These are phyloP conservation scores for Alethe diademata DNA, from an alignment of 2,113 vertebrate genomes.

Conservation along the genomic window DNA sequence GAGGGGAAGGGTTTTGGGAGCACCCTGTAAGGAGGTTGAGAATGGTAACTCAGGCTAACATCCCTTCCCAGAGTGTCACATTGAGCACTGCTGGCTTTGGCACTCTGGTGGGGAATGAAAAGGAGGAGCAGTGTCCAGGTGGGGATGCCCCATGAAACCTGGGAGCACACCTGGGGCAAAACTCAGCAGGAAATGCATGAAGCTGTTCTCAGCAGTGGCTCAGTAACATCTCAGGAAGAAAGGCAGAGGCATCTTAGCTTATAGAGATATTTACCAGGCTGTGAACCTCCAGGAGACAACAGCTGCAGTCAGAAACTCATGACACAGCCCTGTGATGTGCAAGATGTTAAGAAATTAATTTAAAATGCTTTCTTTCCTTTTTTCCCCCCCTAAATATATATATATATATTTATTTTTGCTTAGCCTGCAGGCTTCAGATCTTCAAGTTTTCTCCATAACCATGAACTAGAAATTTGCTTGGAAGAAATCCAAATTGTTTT, in stretches of 20 bases:
- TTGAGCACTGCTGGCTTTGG: not conserved
- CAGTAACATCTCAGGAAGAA: not conserved
- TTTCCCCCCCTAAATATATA: not conserved
- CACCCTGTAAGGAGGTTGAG: not conserved
- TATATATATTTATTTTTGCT: not conserved
- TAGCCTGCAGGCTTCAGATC: slow-evolving; percentile 3
- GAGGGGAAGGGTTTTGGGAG: not conserved
- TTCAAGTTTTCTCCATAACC: not conserved
- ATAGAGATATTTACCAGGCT: not conserved
- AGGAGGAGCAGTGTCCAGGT: not conserved
- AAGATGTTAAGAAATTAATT: slow-evolving; percentile 6
- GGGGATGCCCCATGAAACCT: not conserved
- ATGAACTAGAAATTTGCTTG: not conserved
- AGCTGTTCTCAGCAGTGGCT: not conserved
- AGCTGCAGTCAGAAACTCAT: not conserved
- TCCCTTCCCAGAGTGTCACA: accelerated
- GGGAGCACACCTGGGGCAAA: not conserved
- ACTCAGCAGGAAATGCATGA: not conserved
- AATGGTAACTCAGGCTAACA: accelerated
- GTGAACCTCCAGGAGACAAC: not conserved
- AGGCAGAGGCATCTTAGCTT: not conserved
- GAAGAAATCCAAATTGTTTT: slow-evolving; percentile 13
- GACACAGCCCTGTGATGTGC: not conserved
- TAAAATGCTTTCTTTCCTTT: not conserved
- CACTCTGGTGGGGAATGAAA: not conserved